Evolutionary conservation across 2,797 vertebrate species (phyloP).

Genomic region (Ambastaia sidthimunki): DNA sequence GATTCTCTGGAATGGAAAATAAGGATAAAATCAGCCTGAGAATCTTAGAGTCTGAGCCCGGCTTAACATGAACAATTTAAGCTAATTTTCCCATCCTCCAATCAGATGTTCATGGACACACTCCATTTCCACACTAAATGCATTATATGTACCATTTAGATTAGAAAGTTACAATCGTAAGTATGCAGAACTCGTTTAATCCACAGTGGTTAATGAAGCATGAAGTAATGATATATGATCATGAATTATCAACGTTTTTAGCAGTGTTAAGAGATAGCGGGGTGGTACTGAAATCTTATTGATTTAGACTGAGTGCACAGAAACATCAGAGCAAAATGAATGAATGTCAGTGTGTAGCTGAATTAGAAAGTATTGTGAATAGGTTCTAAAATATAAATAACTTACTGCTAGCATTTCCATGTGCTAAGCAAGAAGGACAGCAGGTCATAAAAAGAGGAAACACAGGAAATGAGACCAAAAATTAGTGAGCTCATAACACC

Average conservation of each 20-base stretch:
- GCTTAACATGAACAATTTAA: slow-evolving; percentile 45
- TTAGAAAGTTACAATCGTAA: background rate
- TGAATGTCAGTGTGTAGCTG: slow-evolving; percentile 59
- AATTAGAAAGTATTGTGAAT: slow-evolving; percentile 73
- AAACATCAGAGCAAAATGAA: slow-evolving; percentile 30
- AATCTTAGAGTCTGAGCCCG: too few species aligned
- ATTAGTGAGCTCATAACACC: slow-evolving; percentile 87
- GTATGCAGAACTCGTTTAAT: background rate
- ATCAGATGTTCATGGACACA: slow-evolving; percentile 43
- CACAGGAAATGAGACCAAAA: slow-evolving; percentile 85
- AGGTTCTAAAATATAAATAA: slow-evolving; percentile 90
- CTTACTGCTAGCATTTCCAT: slow-evolving; percentile 99
- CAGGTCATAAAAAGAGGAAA: slow-evolving; percentile 87
- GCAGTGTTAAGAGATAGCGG: slow-evolving; percentile 38
- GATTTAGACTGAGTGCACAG: slow-evolving; percentile 64
- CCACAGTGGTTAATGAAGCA: slow-evolving; percentile 46
- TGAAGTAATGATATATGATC: slow-evolving; percentile 16
- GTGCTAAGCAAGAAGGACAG: slow-evolving; percentile 99
- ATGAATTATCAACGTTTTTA: background rate
- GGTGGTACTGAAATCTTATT: slow-evolving; percentile 56
- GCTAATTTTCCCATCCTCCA: slow-evolving; percentile 30
- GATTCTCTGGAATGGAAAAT: too few species aligned
- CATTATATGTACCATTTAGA: background rate
- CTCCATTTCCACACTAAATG: slow-evolving; percentile 34
- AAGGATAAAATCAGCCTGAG: too few species aligned